These are phyloP conservation scores for Capitella teleta DNA, from an alignment of 1,140 invertebrate genomes.

Conservation along the genomic window DNA sequence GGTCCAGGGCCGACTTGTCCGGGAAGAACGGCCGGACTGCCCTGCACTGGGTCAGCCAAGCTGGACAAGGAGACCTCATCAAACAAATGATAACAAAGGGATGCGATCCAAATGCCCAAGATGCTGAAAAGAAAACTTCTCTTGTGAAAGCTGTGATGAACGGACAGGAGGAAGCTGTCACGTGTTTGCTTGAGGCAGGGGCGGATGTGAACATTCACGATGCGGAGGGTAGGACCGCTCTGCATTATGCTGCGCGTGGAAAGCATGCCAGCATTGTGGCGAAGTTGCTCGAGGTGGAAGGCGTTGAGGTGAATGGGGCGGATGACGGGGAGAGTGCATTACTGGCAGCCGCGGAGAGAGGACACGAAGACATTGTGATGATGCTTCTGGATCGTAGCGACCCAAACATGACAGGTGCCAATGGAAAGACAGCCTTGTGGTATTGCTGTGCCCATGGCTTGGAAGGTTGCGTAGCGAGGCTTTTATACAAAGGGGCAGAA, in stretches of 20 bases:
- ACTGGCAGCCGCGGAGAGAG: background rate
- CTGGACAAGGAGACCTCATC: background rate
- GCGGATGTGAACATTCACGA: background rate
- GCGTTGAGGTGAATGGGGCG: too few species aligned
- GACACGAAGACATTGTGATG: background rate
- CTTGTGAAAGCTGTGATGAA: conserved; percentile 56
- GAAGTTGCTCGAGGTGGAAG: too few species aligned
- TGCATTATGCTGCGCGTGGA: background rate
- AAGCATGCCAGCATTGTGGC: too few species aligned
- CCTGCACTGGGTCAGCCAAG: background rate
- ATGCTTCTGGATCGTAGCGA: conserved; percentile 1
- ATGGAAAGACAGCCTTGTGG: background rate
- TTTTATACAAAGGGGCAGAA: conserved; percentile 1
- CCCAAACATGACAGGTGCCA: background rate
- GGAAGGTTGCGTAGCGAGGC: background rate
- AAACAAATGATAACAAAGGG: background rate
- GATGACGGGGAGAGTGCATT: too few species aligned
- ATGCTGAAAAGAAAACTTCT: conserved; percentile 1
- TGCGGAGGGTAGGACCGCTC: background rate
- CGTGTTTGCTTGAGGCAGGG: background rate
- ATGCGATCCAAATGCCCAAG: background rate
- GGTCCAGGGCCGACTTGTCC: background rate
- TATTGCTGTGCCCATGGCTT: background rate
- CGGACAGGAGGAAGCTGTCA: conserved; percentile 17
- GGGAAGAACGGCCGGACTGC: background rate